Evolutionary conservation across 2,797 vertebrate genomes (phyloP).

Genomic region (Semaprochilodus insignis): DNA sequence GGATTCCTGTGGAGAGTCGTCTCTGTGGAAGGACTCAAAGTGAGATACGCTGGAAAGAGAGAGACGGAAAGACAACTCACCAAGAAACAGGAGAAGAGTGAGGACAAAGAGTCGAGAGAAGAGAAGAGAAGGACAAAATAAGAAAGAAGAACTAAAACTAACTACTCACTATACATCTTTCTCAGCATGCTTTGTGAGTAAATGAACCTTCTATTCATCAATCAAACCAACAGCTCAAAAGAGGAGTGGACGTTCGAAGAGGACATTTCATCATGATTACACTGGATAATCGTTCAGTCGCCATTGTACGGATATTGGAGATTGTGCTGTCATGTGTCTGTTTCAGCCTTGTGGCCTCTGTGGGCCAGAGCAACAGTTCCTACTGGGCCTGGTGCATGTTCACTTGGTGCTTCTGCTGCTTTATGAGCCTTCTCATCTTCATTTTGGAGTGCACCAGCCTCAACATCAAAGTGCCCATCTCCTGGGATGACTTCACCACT

Average conservation of each 20-base stretch:
- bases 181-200: neutral
- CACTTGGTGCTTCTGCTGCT: slow-evolving; percentile 87
- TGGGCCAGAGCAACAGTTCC: fast-evolving
- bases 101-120: neutral
- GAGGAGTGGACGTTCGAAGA: neutral
- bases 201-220: neutral
- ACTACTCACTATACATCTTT: neutral
- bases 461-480: slow-evolving; percentile 74
- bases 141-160: neutral
- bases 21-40: neutral
- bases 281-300: slow-evolving; percentile 69
- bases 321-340: slow-evolving; percentile 76
- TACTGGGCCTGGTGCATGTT: slow-evolving; percentile 90
- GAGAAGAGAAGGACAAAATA: neutral
- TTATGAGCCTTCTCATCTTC: slow-evolving; percentile 80
- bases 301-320: slow-evolving; percentile 78
- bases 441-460: slow-evolving; percentile 82
- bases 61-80: neutral
- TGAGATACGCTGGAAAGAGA: neutral
- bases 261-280: slow-evolving; percentile 40
- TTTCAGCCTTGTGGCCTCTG: slow-evolving; percentile 82
- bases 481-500: slow-evolving; percentile 88
- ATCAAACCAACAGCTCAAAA: neutral
- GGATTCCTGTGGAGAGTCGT: neutral
- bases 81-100: slow-evolving; percentile 15